Evolutionary conservation across 2,797 vertebrate species (phyloP), one percentile per base, ranked within the genome.

Genomic region (Apogon hyalosoma): DNA sequence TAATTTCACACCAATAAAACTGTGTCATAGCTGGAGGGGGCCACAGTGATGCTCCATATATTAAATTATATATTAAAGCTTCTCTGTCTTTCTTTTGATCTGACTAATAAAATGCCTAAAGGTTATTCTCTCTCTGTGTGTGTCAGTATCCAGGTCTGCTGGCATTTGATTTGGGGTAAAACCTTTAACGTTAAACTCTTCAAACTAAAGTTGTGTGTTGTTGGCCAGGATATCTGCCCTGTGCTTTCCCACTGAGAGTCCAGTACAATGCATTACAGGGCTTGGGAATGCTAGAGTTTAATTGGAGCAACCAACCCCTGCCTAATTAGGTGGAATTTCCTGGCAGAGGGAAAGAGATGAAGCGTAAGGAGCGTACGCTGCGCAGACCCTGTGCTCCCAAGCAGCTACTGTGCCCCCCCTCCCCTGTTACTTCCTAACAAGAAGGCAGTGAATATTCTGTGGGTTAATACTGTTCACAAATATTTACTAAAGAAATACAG

Each of bases 241-340:
- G 53, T 36, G 13, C 15, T 3, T 63, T 82, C 77, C 74, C 53
- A 43, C 51, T 68, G 60, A 83, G 78, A 64, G 79, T 24, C 53
- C 57, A 12, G 77, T 31, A 85, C 84, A 92, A 89, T 90, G 72
- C 77, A 73, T 85, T 69, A 72, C 69, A 79, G 74, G 71, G 63
- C 84, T 82, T 86, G 83, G 84, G 92, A 90, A 91, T 85, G 83
- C 82, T 74, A 83, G 82, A 77, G 76, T 88, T 84, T 92, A 92
- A 93, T 92, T 92, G 87, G 84, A 85, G 81, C 77, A 77, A 83
- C 80, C 78, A 86, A 80, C 64, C 88, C 51, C 74, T 86, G 82
- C 78, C 82, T 92, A 92, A 94, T 93, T 92, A 88, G 82, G 80
- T 90, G 88, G 90, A 89, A 94, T 93, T 93, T 93, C 88, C 88